These are phyloP conservation scores for Halcyon malimbica DNA, from an alignment of 2,113 vertebrate genomes.

Conservation along the genomic window DNA sequence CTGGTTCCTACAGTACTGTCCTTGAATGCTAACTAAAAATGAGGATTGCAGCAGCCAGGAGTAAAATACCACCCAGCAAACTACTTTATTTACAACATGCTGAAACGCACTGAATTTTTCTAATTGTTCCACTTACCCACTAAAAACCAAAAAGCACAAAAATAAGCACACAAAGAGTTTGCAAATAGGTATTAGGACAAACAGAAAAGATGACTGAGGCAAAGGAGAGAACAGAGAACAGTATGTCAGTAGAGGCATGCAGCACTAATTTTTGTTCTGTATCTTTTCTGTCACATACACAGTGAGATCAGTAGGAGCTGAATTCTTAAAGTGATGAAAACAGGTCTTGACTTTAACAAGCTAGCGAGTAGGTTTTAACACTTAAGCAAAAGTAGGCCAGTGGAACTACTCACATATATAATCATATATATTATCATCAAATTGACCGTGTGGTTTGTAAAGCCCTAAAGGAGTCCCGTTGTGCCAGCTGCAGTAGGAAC, in stretches of 20 bases:
- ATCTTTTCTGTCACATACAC: neutral
- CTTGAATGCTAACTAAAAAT: neutral
- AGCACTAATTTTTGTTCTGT: neutral
- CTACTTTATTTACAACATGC: neutral
- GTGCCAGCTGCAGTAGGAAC: neutral
- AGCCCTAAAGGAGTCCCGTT: neutral
- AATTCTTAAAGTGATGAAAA: neutral
- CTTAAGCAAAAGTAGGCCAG: neutral
- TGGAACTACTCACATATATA: neutral
- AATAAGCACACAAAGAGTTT: neutral
- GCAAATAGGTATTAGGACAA: neutral
- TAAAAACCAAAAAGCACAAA: neutral
- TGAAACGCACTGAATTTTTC: neutral
- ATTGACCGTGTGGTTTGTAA: neutral
- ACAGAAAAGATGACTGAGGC: neutral
- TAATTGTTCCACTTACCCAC: neutral
- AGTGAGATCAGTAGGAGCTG: neutral
- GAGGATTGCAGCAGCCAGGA: neutral
- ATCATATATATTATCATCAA: neutral
- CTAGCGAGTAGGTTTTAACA: neutral
- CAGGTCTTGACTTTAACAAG: neutral
- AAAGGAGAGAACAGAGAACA: neutral
- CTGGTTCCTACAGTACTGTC: neutral
- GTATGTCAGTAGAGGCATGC: neutral
- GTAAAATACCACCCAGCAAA: neutral